Conservation (phyloP, 2,888 invertebrate genomes). For the Fragum fragum region DNA sequence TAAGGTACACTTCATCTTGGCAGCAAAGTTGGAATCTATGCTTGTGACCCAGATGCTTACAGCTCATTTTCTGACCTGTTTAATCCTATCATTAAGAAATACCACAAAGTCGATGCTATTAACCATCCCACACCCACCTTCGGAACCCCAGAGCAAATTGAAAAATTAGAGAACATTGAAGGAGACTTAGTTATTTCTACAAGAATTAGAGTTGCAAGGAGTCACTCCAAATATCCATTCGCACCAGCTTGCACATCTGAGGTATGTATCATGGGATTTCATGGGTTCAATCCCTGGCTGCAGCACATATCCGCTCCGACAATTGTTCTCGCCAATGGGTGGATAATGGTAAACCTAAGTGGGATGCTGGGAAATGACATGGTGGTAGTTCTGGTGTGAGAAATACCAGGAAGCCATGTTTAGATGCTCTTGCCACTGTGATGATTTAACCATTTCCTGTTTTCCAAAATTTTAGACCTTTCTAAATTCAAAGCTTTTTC, state of each 20-base stretch:
- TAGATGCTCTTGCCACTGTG: too few species aligned
- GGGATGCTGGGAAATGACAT: too few species aligned
- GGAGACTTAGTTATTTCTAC: conserved; percentile 91
- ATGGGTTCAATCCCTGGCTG: too few species aligned
- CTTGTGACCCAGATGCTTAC: conserved; percentile 98
- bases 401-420: too few species aligned
- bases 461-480: too few species aligned
- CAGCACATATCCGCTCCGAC: too few species aligned
- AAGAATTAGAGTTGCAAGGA: conserved; percentile 83
- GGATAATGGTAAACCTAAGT: too few species aligned
- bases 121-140: conserved; percentile 94
- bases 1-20: conserved; percentile 74
- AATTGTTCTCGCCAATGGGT: too few species aligned
- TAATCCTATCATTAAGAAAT: conserved; percentile 95
- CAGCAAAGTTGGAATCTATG: conserved; percentile 92
- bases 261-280: too few species aligned
- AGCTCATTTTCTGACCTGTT: conserved; percentile 96
- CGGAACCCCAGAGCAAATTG: conserved; percentile 73
- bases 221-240: conserved; percentile 81
- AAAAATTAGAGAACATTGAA: conserved; percentile 90
- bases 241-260: conserved; percentile 92
- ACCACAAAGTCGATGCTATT: conserved; percentile 72
- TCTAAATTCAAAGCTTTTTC: too few species aligned
- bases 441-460: too few species aligned
- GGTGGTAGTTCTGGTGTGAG: too few species aligned